Percentiles rank a stretch among this genome's conserved stretches.
Evolutionary conservation across 2,797 vertebrate species (phyloP).

Genomic region (Acrossocheilus wenchowensis): DNA sequence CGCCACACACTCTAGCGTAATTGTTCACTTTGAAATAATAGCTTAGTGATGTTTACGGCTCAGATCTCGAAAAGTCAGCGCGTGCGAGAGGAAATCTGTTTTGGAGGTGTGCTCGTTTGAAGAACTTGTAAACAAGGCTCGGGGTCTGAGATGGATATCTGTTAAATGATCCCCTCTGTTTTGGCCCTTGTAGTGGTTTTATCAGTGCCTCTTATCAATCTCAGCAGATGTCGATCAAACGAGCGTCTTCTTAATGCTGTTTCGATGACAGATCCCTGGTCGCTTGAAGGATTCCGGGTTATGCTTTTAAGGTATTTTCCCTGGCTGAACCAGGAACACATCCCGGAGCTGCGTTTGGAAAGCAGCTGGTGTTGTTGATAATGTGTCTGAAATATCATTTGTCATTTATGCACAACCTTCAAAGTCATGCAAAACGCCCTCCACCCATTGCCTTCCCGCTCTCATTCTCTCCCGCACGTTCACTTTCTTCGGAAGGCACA

Average conservation of each 20-base stretch:
- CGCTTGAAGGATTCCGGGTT: conserved; percentile 5
- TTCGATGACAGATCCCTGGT: conserved; percentile 8
- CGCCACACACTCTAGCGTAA: conserved; percentile 41
- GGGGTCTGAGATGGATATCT: conserved; percentile 35
- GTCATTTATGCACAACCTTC: conserved; percentile 46
- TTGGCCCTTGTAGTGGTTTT: conserved; percentile 34
- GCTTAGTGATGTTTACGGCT: conserved; percentile 44
- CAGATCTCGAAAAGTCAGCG: conserved; percentile 43
- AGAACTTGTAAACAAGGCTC: conserved; percentile 35
- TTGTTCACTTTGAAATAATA: conserved; percentile 57
- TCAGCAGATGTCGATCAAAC: conserved; percentile 42
- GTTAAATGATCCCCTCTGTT: conserved; percentile 28
- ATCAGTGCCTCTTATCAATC: conserved; percentile 24
- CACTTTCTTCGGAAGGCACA: not conserved
- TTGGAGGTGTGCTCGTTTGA: conserved; percentile 29
- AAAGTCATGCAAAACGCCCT: conserved; percentile 45
- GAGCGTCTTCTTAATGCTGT: not conserved
- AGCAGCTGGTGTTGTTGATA: conserved; percentile 48
- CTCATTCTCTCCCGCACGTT: not conserved
- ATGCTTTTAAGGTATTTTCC: conserved; percentile 28
- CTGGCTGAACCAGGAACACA: conserved; percentile 14
- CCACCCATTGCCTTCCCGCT: not conserved
- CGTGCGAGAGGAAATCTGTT: conserved; percentile 27
- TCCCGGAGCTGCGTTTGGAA: conserved; percentile 29
- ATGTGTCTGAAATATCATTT: conserved; percentile 35